A percentile compares a stretch with the other conserved stretches of the same genome.
These are phyloP conservation scores for Odontamblyopus lacepedii DNA, from an alignment of 2,797 vertebrate species.

Conservation along the genomic window DNA sequence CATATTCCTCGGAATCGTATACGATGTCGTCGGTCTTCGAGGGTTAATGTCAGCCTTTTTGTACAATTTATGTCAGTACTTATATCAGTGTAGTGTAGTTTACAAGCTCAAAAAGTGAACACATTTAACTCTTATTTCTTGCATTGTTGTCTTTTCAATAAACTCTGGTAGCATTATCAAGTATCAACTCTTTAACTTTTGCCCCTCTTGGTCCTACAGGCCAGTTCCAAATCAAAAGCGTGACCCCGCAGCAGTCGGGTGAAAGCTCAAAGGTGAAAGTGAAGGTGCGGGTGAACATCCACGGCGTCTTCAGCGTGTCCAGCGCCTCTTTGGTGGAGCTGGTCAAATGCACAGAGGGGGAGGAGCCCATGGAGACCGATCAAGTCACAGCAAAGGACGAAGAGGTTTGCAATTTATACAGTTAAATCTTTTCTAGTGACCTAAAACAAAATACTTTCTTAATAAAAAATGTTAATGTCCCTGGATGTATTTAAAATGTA, in stretches of 20 bases:
- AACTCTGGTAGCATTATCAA: background rate
- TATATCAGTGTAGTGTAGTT: no score
- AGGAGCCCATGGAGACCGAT: conserved; percentile 97
- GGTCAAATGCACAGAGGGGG: conserved; percentile 87
- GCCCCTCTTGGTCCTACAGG: conserved; percentile 70
- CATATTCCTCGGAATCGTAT: no score
- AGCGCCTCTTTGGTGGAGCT: conserved; percentile 95
- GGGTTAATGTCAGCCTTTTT: no score
- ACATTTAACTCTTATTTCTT: background rate
- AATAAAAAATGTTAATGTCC: no score
- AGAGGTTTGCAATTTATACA: conserved; percentile 77
- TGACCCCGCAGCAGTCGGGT: conserved; percentile 91
- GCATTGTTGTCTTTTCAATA: background rate
- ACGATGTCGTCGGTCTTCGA: no score
- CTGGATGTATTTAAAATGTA: no score
- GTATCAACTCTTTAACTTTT: background rate
- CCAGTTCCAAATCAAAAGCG: conserved; percentile 93
- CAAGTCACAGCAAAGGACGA: conserved; percentile 85
- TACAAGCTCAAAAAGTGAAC: no score
- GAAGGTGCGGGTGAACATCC: conserved; percentile 94
- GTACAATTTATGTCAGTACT: no score
- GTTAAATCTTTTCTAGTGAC: no score
- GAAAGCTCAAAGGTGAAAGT: conserved; percentile 98
- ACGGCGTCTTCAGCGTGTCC: conserved; percentile 96
- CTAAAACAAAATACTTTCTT: no score